phyloP scores from a whole-genome alignment of 2,113 vertebrate species.

The Micronycteris hirsuta region DNA sequence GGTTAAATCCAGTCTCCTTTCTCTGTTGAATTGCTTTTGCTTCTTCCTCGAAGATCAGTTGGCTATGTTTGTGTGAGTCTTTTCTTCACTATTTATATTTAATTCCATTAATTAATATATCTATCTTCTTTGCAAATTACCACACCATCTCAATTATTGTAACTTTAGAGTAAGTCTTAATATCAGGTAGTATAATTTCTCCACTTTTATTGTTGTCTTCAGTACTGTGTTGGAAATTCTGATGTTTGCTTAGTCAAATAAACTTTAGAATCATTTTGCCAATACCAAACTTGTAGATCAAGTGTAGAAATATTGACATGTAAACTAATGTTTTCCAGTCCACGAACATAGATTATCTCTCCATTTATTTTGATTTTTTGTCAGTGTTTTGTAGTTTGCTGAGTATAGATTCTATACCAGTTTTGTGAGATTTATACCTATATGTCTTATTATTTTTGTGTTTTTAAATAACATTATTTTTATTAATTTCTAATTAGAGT shows the following conservation, averaged over 20 bases:
- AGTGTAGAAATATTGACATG: not conserved
- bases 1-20: no score
- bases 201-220: not conserved
- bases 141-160: not conserved
- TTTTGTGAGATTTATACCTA: not conserved
- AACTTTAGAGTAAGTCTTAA: no score
- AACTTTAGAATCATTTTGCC: not conserved
- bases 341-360: not conserved
- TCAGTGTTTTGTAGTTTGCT: not conserved
- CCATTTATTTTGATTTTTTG: not conserved
- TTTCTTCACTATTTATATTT: no score
- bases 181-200: no score
- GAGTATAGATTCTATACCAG: not conserved
- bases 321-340: not conserved
- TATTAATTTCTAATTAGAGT: not conserved
- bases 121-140: not conserved
- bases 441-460: not conserved
- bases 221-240: not conserved
- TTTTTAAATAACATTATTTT: not conserved
- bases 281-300: not conserved
- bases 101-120: not conserved
- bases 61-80: no score
- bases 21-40: no score
- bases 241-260: not conserved
- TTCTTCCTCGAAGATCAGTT: no score